Conservation (phyloP, 2,113 vertebrate species). For the Nipponia nippon region DNA sequence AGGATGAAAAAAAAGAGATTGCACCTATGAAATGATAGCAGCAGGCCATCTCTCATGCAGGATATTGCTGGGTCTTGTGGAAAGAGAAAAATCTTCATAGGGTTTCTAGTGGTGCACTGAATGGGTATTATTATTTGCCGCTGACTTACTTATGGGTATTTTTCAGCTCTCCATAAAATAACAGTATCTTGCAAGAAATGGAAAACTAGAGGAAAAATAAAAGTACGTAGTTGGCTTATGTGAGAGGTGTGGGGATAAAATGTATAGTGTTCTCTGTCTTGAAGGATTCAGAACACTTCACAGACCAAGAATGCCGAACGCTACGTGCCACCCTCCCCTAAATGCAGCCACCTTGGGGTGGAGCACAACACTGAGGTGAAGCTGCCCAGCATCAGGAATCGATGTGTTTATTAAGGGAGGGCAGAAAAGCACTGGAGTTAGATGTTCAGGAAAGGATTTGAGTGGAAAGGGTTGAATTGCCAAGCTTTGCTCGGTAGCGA, state of each 20-base stretch:
- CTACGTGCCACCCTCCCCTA: not conserved
- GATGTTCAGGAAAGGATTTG: not conserved
- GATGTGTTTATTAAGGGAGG: not conserved
- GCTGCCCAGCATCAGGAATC: not conserved
- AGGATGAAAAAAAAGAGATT: not conserved
- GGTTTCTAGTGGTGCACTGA: not conserved
- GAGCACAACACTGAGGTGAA: not conserved
- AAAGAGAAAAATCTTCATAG: conserved; percentile 2
- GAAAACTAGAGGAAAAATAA: not conserved
- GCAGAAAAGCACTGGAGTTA: not conserved
- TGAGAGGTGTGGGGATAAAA: not conserved
- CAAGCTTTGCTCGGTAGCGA: not conserved
- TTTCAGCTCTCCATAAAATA: conserved; percentile 37
- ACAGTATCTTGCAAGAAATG: conserved; percentile 7
- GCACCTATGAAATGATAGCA: conserved; percentile 25
- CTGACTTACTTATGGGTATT: not conserved
- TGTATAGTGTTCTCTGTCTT: not conserved
- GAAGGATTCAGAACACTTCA: not conserved
- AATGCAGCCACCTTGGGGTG: not conserved
- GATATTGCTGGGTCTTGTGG: not conserved
- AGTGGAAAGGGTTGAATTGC: not conserved
- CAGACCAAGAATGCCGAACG: not conserved
- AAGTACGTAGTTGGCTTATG: not conserved
- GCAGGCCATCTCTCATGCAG: conserved; percentile 14
- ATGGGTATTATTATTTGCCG: conserved; percentile 36